These are phyloP conservation scores for Troides helena DNA, from an alignment of 2,888 invertebrate species.

Conservation along the genomic window DNA sequence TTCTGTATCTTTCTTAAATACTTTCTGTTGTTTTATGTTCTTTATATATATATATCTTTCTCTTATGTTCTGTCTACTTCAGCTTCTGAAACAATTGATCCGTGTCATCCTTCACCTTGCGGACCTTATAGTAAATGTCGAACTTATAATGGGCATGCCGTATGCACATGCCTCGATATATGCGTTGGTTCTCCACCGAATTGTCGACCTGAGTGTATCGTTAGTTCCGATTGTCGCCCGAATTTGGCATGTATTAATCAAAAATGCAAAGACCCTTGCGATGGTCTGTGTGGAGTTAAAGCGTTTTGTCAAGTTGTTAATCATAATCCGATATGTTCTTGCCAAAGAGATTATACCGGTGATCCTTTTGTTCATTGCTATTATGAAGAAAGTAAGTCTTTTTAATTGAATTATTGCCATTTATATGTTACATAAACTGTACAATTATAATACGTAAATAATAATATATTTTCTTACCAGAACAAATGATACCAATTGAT, in stretches of 20 bases:
- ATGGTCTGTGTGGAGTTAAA: slow-evolving; percentile 87
- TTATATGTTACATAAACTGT: slow-evolving; percentile 31
- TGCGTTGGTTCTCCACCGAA: slow-evolving; percentile 88
- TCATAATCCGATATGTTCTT: slow-evolving; percentile 90
- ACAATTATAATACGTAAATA: slow-evolving; percentile 4
- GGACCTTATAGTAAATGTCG: slow-evolving; percentile 89
- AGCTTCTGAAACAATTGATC: slow-evolving; percentile 79
- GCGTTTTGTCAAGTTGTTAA: slow-evolving; percentile 89
- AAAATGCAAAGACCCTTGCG: slow-evolving; percentile 88
- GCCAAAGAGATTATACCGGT: slow-evolving; percentile 84
- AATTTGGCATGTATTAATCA: slow-evolving; percentile 88
- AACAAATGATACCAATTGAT: slow-evolving; percentile 71
- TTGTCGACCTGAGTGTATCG: slow-evolving; percentile 88
- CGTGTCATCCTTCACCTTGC: slow-evolving; percentile 88
- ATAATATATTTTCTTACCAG: slow-evolving; percentile 50
- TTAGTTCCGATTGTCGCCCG: slow-evolving; percentile 88
- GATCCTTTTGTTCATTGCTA: slow-evolving; percentile 88
- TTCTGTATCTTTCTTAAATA: slow-evolving; percentile 53
- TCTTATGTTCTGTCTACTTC: slow-evolving; percentile 46
- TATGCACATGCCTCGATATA: slow-evolving; percentile 87
- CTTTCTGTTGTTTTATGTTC: slow-evolving; percentile 46
- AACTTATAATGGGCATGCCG: slow-evolving; percentile 84
- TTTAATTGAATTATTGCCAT: slow-evolving; percentile 1
- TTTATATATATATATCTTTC: slow-evolving; percentile 39
- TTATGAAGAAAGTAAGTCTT: slow-evolving; percentile 81